These are phyloP conservation scores for Nymphalis io DNA, from an alignment of 1,140 invertebrate genomes.

Conservation along the genomic window DNA sequence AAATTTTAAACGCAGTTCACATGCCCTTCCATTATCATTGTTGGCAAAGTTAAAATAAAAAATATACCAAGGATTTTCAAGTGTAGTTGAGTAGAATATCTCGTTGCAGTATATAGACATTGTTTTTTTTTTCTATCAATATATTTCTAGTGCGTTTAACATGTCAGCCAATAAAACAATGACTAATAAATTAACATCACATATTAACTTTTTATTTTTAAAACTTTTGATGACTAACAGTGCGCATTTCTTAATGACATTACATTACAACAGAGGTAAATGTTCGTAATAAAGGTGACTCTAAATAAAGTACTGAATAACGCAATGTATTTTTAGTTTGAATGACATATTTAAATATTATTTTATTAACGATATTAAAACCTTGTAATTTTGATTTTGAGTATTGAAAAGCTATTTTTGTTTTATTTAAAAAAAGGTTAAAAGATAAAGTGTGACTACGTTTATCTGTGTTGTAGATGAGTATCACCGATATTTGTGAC, in stretches of 20 bases:
- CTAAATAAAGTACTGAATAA: not conserved
- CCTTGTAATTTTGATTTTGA: no score
- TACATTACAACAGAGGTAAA: not conserved
- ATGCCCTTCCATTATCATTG: not conserved
- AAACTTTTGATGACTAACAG: not conserved
- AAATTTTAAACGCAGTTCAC: slow-evolving; percentile 10
- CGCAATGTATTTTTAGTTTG: not conserved
- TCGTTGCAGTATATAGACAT: not conserved
- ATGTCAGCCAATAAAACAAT: not conserved
- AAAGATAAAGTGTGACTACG: no score
- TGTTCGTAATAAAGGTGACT: not conserved
- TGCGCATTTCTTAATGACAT: slow-evolving; percentile 1
- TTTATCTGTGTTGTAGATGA: no score
- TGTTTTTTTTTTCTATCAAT: not conserved
- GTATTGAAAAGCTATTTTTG: no score
- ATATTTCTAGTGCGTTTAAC: slow-evolving; percentile 4
- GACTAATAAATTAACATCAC: slow-evolving; percentile 12
- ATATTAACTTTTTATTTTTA: slow-evolving; percentile 2
- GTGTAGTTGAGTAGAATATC: not conserved
- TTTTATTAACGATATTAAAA: not conserved
- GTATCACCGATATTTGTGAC: no score
- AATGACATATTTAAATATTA: not conserved
- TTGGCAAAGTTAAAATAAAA: slow-evolving; percentile 1
- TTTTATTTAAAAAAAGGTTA: no score
- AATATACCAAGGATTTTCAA: not conserved